Conservation (phyloP, 2,888 invertebrate species). For the Cataglyphis livida region DNA sequence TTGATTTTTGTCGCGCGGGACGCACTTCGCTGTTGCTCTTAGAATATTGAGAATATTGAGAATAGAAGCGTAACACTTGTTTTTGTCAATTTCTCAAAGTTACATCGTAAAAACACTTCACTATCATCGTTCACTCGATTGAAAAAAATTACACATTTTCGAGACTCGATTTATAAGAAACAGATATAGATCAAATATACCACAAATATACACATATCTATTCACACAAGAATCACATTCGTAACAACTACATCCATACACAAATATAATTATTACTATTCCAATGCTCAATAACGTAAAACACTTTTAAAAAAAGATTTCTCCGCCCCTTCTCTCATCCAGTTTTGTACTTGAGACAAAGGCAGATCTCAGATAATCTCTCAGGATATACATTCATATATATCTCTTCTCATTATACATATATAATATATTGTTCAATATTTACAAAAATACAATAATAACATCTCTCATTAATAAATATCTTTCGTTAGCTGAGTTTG, state of each 20-base stretch:
- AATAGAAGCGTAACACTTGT: background rate
- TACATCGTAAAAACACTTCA: slow-evolving; percentile 8
- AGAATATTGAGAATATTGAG: slow-evolving; percentile 26
- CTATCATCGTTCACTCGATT: background rate
- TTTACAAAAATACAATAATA: slow-evolving; percentile 80
- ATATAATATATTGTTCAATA: slow-evolving; percentile 55
- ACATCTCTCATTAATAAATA: slow-evolving; percentile 78
- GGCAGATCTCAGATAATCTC: slow-evolving; percentile 65
- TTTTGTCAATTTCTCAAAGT: background rate
- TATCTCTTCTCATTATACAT: slow-evolving; percentile 37
- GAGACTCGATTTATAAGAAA: slow-evolving; percentile 15
- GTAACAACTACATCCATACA: slow-evolving; percentile 18
- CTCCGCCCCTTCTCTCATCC: slow-evolving; percentile 31
- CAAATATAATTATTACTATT: slow-evolving; percentile 53
- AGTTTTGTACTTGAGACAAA: slow-evolving; percentile 72
- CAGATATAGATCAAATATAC: background rate
- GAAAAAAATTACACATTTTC: background rate
- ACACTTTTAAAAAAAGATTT: slow-evolving; percentile 43
- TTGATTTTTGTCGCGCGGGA: slow-evolving; percentile 20
- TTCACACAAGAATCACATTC: slow-evolving; percentile 17
- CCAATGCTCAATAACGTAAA: slow-evolving; percentile 53
- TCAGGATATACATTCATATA: slow-evolving; percentile 22
- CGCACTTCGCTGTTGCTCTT: slow-evolving; percentile 32
- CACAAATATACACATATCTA: slow-evolving; percentile 17
- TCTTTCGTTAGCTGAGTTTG: slow-evolving; percentile 71